A percentile compares a stretch with the other conserved stretches of the same genome.
phyloP scores from a whole-genome alignment of 2,888 invertebrate genomes.

The Xanthostigma xanthostigma region DNA sequence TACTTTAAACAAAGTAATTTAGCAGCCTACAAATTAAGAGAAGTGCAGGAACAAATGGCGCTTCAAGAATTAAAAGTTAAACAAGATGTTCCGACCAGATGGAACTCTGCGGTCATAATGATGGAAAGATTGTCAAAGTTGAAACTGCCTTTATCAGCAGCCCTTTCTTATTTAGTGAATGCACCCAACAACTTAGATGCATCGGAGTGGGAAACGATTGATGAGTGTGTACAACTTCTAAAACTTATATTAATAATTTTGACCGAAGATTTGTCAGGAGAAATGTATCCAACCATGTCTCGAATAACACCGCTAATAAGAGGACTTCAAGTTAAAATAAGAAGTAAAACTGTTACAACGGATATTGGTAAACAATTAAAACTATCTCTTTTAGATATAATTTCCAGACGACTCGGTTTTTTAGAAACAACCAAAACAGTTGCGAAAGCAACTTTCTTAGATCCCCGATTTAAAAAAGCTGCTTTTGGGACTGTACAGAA shows the following conservation, averaged over 20 bases:
- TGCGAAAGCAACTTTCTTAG: conserved; percentile 3
- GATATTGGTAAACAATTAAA: neutral
- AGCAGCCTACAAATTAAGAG: conserved; percentile 1
- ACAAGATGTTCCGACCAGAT: conserved; percentile 2
- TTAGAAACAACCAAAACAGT: neutral
- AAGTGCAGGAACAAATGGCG: conserved; percentile 1
- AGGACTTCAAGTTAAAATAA: neutral
- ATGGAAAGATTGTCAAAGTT: neutral
- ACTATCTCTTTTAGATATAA: neutral
- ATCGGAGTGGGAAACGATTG: neutral
- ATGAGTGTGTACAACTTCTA: neutral
- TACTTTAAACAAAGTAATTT: conserved; percentile 2
- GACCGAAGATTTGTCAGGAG: neutral
- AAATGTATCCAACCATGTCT: neutral
- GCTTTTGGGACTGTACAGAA: neutral
- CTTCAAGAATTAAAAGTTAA: conserved; percentile 1
- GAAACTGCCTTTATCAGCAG: neutral
- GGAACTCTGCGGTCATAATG: conserved; percentile 3
- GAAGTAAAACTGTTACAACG: neutral
- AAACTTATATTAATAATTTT: neutral
- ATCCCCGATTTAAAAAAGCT: conserved; percentile 3
- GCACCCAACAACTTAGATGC: neutral
- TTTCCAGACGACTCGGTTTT: neutral
- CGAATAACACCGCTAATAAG: neutral
- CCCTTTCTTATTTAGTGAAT: neutral